A percentile compares a stretch with the other conserved stretches of the same genome.
phyloP scores from a whole-genome alignment of 2,113 vertebrate genomes.

The Eidolon helvum region DNA sequence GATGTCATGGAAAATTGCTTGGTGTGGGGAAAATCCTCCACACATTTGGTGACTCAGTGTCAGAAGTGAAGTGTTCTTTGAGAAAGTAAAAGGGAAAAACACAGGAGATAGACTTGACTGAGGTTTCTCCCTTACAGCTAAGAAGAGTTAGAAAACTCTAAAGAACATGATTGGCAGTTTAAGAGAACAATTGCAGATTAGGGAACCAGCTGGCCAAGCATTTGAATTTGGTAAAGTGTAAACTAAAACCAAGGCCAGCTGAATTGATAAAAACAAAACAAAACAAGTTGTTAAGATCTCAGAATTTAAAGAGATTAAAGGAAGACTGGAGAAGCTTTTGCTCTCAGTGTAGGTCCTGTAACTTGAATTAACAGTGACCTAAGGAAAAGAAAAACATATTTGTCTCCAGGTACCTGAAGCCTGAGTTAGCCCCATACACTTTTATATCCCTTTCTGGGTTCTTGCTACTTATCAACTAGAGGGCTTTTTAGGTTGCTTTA shows the following conservation, averaged over 20 bases:
- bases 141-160: conserved; percentile 9
- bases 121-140: background rate
- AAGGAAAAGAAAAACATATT: background rate
- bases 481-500: background rate
- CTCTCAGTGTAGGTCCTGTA: background rate
- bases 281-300: background rate
- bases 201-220: background rate
- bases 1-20: background rate
- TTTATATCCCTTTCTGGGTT: background rate
- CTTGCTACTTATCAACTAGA: background rate
- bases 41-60: background rate
- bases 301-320: background rate
- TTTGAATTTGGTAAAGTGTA: conserved; percentile 56
- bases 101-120: background rate
- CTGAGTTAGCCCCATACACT: background rate
- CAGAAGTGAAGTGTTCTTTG: background rate
- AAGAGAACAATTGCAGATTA: conserved; percentile 1
- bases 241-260: conserved; percentile 40
- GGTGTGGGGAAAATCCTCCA: background rate
- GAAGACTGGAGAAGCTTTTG: background rate
- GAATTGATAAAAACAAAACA: conserved; percentile 23
- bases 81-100: background rate
- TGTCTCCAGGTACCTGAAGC: background rate
- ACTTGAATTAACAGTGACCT: background rate
- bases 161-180: background rate